These are phyloP conservation scores for Geophilus truncorum DNA, from an alignment of 2,888 invertebrate species.

Conservation along the genomic window DNA sequence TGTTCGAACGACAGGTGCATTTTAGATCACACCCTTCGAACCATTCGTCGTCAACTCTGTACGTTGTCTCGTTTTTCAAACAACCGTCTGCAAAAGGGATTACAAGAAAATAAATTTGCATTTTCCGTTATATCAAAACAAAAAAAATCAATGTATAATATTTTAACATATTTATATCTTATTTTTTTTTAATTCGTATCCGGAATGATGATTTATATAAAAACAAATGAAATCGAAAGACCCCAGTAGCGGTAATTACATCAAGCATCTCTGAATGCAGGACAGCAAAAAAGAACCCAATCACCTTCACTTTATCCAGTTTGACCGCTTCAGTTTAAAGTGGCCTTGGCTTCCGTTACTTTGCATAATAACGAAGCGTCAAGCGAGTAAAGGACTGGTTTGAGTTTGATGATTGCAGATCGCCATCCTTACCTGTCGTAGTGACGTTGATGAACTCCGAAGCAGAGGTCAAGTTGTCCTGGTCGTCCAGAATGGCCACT, in stretches of 20 bases:
- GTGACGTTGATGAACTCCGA: slow-evolving; percentile 43
- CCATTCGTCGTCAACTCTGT: slow-evolving; percentile 38
- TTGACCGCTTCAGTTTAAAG: neutral
- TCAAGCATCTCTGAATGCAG: neutral
- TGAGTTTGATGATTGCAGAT: neutral
- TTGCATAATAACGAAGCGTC: neutral
- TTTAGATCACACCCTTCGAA: slow-evolving; percentile 40
- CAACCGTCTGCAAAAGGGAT: slow-evolving; percentile 43
- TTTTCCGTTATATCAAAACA: too few species aligned
- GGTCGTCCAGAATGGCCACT: slow-evolving; percentile 43
- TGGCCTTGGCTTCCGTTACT: slow-evolving; percentile 25
- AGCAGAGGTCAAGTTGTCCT: slow-evolving; percentile 39
- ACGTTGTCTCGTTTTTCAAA: slow-evolving; percentile 40
- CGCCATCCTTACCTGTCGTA: slow-evolving; percentile 41
- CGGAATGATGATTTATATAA: neutral
- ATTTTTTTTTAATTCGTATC: too few species aligned
- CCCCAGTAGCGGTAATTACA: slow-evolving; percentile 14
- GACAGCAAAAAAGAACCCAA: slow-evolving; percentile 8
- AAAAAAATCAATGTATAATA: too few species aligned
- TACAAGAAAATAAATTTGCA: neutral
- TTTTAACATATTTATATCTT: too few species aligned
- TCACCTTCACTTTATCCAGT: slow-evolving; percentile 17
- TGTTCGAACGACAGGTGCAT: slow-evolving; percentile 40
- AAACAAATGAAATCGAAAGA: neutral
- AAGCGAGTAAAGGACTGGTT: neutral